These are phyloP conservation scores for Daktulosphaira vitifoliae DNA, from an alignment of 1,140 invertebrate species.

Conservation along the genomic window DNA sequence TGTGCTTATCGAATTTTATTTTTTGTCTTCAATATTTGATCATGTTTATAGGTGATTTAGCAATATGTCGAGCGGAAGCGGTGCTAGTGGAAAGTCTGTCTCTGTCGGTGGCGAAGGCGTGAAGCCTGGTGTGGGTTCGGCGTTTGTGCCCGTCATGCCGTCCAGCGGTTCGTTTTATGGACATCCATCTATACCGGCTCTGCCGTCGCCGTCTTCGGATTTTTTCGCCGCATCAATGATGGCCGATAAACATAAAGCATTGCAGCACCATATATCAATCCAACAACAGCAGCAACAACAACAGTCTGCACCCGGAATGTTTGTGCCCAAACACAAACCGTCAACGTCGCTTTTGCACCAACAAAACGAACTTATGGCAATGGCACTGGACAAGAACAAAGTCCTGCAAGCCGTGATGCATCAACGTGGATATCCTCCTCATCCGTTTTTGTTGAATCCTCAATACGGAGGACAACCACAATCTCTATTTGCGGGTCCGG, in stretches of 20 bases:
- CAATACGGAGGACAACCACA: background rate
- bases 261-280: conserved; percentile 1
- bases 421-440: conserved; percentile 11
- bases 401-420: conserved; percentile 24
- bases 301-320: conserved; percentile 20
- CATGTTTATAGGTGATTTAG: background rate
- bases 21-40: too few species aligned
- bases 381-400: conserved; percentile 26
- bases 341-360: conserved; percentile 10
- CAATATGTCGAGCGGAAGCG: conserved; percentile 28
- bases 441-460: conserved; percentile 14
- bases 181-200: conserved; percentile 23
- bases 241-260: conserved; percentile 32
- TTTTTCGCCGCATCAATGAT: conserved; percentile 12
- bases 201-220: conserved; percentile 13
- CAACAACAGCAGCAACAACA: conserved; percentile 7
- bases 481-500: conserved; percentile 7
- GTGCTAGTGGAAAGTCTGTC: conserved; percentile 11
- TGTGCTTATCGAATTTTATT: too few species aligned
- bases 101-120: conserved; percentile 30
- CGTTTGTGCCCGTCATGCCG: conserved; percentile 33
- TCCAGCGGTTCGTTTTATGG: conserved; percentile 32
- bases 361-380: conserved; percentile 26
- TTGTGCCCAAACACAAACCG: conserved; percentile 5
- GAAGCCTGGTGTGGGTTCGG: conserved; percentile 26